Base-by-base conservation (phyloP, 2,888 invertebrate species). In the Scrobipalpa atriplicella region DNA sequence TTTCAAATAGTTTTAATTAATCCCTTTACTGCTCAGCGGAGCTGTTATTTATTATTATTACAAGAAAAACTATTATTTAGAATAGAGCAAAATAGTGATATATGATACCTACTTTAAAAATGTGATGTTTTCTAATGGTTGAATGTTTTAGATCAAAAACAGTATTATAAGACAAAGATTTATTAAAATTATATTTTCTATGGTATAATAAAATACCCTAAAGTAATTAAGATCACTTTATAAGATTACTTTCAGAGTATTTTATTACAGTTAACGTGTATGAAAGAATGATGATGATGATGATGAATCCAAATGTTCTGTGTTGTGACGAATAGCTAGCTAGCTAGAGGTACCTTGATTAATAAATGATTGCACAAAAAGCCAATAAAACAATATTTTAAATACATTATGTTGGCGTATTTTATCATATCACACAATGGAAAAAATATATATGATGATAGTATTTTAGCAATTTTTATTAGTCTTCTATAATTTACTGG, bases 281-380 rank as follows among this genome's bases (percentile, higher is more conserved):
- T 36, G 21, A 16, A 47, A n/a, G 21, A 11, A 47, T 47, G 29
- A n/a, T n/a, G n/a, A n/a, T n/a, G n/a, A n/a, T n/a, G n/a, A n/a
- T n/a, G n/a, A 62, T 62, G 47, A 47, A 62, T 43, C n/a, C 21
- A 16, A 47, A 21, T 47, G 47, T 43, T 62, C 13, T 62, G 62
- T 47, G 62, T 62, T 62, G 62, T 62, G 62, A 62, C 29, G n/a
- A 62, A 43, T 47, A 43, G n/a, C 43, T 62, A 62, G 61, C 41
- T 61, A 61, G 41, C 11, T 10, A 41, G 19, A 36, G 18, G 18
- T 61, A 61, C 41, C 41, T 61, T 19, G 29, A 19, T 47, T 62
- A n/a, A 19, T 21, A 21, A 47, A 47, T 29, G n/a, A 62, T 47
- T 21, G 62, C 47, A 62, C 62, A 43, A 62, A 62, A 47, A 39